phyloP scores from a whole-genome alignment of 30 jellyfish, hydroid and myxozoan species.

The Rhopilema esculentum region DNA sequence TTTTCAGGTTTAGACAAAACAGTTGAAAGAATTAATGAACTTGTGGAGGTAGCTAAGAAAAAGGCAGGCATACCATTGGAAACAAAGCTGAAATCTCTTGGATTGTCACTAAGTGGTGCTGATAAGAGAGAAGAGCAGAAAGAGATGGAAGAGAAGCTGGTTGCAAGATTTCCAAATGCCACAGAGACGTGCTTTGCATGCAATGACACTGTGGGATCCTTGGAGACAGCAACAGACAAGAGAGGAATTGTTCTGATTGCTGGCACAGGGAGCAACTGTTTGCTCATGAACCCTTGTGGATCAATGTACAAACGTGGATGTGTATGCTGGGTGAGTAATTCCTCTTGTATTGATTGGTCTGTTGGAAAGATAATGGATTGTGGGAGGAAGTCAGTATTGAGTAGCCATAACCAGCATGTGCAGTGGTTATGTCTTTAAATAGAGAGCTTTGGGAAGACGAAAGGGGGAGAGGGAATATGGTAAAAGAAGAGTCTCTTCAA shows the following conservation, averaged over 20 bases:
- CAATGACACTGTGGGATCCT: constrained; percentile 85
- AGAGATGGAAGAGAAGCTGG: constrained; percentile 35
- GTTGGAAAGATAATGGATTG: neutral
- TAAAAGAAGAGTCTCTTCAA: too few relatives aligned
- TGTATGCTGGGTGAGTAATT: constrained; percentile 74
- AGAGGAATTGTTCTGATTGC: constrained; percentile 92
- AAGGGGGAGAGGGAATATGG: too few relatives aligned
- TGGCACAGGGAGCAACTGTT: constrained; percentile 91
- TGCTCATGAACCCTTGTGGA: constrained; percentile 70
- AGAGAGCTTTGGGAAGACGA: too few relatives aligned
- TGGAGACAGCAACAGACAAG: constrained; percentile 80
- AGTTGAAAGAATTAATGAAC: constrained; percentile 50
- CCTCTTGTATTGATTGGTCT: neutral
- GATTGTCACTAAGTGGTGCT: constrained; percentile 92
- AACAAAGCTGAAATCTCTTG: constrained; percentile 68
- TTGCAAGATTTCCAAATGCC: constrained; percentile 57
- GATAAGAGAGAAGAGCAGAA: constrained; percentile 62
- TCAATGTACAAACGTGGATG: constrained; percentile 78
- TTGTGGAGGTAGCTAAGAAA: constrained; percentile 58
- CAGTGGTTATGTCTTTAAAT: too few relatives aligned
- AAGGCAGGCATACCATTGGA: constrained; percentile 67
- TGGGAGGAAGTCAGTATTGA: neutral
- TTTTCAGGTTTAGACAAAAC: constrained; percentile 75
- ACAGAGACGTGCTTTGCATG: constrained; percentile 77
- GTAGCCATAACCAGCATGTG: too few relatives aligned